Evolutionary conservation across 1,140 invertebrate genomes (phyloP), one percentile per base, ranked within the genome.

Genomic region (Nilaparvata lugens): DNA sequence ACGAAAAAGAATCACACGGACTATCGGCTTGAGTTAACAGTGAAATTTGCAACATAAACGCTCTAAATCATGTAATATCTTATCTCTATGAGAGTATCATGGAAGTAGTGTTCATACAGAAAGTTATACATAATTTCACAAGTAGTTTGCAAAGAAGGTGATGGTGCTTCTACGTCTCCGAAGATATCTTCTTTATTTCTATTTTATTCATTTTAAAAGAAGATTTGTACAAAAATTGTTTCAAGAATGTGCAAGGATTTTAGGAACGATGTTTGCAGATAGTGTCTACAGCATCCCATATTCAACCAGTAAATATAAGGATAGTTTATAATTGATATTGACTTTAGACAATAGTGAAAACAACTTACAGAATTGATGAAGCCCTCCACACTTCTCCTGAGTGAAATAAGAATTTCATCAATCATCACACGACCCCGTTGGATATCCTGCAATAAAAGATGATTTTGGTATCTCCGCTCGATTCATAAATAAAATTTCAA

Each of bases 341-440:
- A n/a, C n/a, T n/a, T n/a, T n/a, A n/a, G n/a, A n/a, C 18, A 48
- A 48, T 23, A 18, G 6, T 18, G 56, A 18, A 53, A 16, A 58
- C 57, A 60, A 77, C 77, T 77, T 76, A 89, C 87, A 65, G 84
- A 81, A 73, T 74, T 77, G 23, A 81, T 79, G 57, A 90, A 72
- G 53, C 78, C 80, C 68, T 81, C 77, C 40, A 89, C 72, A 72
- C 82, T 86, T 62, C 73, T 72, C 69, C 80, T 80, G n/a, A 88
- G 77, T 45, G 81, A 79, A 51, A 74, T 66, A 67, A 82, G 80
- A 35, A 89, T 80, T 70, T 87, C 82, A 71, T 87, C 85, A 65
- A 85, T 81, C 31, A 89, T 78, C 61, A 89, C 81, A 69, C 81
- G 76, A 31, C 82, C 83, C 69, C 79, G 76, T 65, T 84, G 78